These are phyloP conservation scores for Listrodromus nycthemerus DNA, from an alignment of 2,888 invertebrate species.

Conservation along the genomic window DNA sequence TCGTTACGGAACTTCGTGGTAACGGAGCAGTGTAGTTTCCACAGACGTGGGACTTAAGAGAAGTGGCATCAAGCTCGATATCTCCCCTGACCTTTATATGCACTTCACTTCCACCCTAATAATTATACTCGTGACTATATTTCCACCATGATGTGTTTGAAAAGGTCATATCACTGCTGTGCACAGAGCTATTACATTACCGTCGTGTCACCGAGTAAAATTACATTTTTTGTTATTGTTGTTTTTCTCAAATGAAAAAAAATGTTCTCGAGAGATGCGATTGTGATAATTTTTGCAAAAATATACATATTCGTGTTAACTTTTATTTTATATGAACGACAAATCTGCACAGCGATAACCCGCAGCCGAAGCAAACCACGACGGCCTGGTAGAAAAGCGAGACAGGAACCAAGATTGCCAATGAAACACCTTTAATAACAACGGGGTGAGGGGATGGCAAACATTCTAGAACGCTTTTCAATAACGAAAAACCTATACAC, in stretches of 20 bases:
- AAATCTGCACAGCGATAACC: background rate
- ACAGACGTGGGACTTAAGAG: slow-evolving; percentile 2
- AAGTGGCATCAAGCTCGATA: slow-evolving; percentile 45
- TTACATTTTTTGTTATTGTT: background rate
- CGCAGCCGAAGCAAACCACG: slow-evolving; percentile 76
- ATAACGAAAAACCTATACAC: slow-evolving; percentile 37
- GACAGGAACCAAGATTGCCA: slow-evolving; percentile 84
- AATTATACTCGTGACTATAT: slow-evolving; percentile 64
- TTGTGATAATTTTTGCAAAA: background rate
- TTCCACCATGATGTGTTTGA: slow-evolving; percentile 43
- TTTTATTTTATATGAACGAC: background rate
- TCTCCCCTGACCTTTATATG: slow-evolving; percentile 64
- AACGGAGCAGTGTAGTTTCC: slow-evolving; percentile 9
- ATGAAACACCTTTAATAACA: slow-evolving; percentile 71
- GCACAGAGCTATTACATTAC: background rate
- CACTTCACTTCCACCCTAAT: slow-evolving; percentile 64
- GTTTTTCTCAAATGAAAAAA: background rate
- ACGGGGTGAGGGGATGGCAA: slow-evolving; percentile 62
- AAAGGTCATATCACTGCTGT: slow-evolving; percentile 59
- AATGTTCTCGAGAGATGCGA: background rate
- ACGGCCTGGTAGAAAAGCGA: slow-evolving; percentile 80
- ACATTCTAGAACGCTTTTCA: slow-evolving; percentile 58
- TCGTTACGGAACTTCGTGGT: background rate
- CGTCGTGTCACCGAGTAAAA: slow-evolving; percentile 7
- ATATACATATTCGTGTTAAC: background rate